Base-by-base conservation (phyloP, 1,140 invertebrate species). In the Leguminivora glycinivorella region DNA sequence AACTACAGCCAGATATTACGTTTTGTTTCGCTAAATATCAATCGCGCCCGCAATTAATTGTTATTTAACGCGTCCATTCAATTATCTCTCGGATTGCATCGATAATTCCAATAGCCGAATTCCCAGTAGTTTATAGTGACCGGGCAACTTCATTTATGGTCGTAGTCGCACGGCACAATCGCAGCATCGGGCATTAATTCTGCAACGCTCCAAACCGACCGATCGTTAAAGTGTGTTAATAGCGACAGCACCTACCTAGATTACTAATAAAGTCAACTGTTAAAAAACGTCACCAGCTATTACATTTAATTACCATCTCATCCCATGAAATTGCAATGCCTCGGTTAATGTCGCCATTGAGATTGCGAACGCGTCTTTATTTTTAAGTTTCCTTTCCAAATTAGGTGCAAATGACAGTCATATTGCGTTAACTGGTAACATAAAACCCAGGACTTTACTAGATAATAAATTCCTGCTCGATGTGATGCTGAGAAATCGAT, bases 31-130 rank as follows among this genome's bases (percentile, higher is more conserved):
- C 86, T 86, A 83, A 83, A 83, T 82, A 82, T 83, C 79, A 83
- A 83, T 81, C 74, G 74, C 75, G 69, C 72, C 80, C 78, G 76
- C 79, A 78, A 83, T 87, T 84, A 88, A 88, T 87, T 81, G 77
- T 83, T 82, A 88, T 88, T 88, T 88, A 88, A 90, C 83, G 84
- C 75, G 83, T 78, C 82, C 78, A 82, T 88, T 90, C 84, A 88
- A 90, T 88, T 87, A 85, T 83, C 73, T 77, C 80, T 80, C 77
- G 81, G 79, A 83, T 87, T 82, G 83, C 79, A 70, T 73, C 82
- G 79, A 88, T 87, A 85, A 84, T 83, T 76, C 79, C 74, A 70
- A 83, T 82, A 73, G 76, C 78, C 82, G 73, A 87, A 86, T 85
- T 87, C 82, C 79, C 83, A 83, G 79, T 82, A 80, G 84, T 83